Base-by-base conservation (phyloP, 35 echinoderm and acorn worm genomes). In the Anneissia japonica region DNA sequence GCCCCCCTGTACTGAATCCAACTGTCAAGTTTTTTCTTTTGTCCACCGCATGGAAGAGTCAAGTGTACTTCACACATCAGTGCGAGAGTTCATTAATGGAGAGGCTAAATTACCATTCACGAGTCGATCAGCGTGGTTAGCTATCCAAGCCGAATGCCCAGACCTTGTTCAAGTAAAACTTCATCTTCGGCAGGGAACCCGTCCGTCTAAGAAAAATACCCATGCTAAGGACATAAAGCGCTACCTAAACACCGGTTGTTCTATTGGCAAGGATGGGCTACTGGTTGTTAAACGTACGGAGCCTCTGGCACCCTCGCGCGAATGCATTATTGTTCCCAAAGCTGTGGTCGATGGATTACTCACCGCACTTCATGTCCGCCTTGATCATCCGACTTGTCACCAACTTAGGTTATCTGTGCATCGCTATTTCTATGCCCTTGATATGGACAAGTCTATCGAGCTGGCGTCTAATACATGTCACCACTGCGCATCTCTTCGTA, bases 381-480 rank as follows among this genome's bases (percentile, higher is more conserved):
- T 90, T 0, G 46, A 86, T 35, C 88, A 90, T 75, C 86, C 86
- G 17, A 75, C 87, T 7, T 10, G 21, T 37, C 86, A 92, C 74
- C 86, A 92, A 79, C 56, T 92, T 36, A 37, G 40, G 11, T 23
- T 0, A 14, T 21, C 83, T 36, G 23, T 73, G 28, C 32, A 77
- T 35, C 76, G 84, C 37, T 81, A 91, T 33, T 91, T 91, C 35
- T 87, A 80, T 86, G 89, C 89, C 74, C 89, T 91, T 23, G 64
- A 92, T 39, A 34, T 83, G 26, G 80, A 89, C 34, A 84, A 82
- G 40, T 34, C 77, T 35, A 56, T 92, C 40, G 55, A 92, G 1
- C 21, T 38, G 0, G 46, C 83, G 26, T 80, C 30, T 30, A 77
- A 37, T 0, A 32, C 76, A n/a, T 89, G 90, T 75, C 90, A 92